These are phyloP conservation scores for Xylocampa areola DNA, from an alignment of 2,888 invertebrate species.

Conservation along the genomic window DNA sequence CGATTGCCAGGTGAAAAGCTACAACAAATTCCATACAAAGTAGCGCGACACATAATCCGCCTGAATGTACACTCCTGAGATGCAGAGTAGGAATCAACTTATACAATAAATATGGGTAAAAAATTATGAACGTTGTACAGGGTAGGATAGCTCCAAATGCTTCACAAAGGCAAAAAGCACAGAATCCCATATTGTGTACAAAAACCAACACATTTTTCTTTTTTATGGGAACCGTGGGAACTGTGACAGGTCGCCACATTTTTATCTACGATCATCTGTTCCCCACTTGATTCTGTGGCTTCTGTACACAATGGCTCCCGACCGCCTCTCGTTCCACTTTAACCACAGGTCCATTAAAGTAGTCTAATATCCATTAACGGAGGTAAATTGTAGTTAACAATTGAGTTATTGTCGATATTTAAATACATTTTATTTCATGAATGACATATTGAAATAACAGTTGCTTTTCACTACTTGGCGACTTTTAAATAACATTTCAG, in stretches of 20 bases:
- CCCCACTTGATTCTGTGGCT: conserved; percentile 1
- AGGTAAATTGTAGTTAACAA: background rate
- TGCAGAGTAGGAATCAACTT: conserved; percentile 1
- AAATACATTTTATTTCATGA: too few relatives aligned
- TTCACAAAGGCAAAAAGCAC: background rate
- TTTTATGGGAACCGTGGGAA: background rate
- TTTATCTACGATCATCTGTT: conserved; percentile 7
- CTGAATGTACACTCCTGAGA: background rate
- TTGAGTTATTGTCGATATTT: background rate
- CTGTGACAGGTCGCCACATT: conserved; percentile 1
- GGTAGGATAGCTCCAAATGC: background rate
- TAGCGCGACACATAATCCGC: background rate
- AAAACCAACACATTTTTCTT: conserved; percentile 1
- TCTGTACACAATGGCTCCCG: background rate
- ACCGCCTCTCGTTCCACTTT: background rate
- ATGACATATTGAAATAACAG: too few relatives aligned
- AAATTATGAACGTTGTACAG: background rate
- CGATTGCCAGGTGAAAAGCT: background rate
- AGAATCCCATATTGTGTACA: background rate
- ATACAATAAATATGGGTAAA: background rate
- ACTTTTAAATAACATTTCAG: too few relatives aligned
- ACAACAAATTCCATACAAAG: conserved; percentile 12
- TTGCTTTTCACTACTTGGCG: too few relatives aligned
- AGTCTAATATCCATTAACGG: background rate
- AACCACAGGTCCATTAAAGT: background rate